Evolutionary conservation across 2,797 vertebrate genomes (phyloP), one percentile per base, ranked within the genome.

Genomic region (Neosalanx taihuensis): DNA sequence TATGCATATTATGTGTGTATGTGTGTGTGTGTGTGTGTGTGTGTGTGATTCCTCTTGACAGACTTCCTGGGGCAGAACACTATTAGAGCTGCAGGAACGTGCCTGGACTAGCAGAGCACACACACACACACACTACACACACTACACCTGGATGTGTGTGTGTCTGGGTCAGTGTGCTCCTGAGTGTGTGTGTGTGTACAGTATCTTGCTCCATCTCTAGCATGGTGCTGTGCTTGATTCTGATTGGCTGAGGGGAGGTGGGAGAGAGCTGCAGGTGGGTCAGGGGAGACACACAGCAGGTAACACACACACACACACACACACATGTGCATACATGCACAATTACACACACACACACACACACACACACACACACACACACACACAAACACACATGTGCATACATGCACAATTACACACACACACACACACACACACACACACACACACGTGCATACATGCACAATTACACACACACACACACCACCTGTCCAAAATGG

Each of bases 181-280:
- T 51, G 10, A 5, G 49, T 68, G 51, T 58, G 20, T 61, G 46
- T 63, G 64, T 53, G n/a, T 65, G 37, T 29, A 56, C 13, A 20
- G 49, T 10, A 57, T 59, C 49, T 51, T 13, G 13, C 33, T 49
- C 49, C 29, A 46, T 72, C 33, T 31, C 60, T 37, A 31, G 26
- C 26, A 56, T 37, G 29, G 31, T 26, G 49, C 20, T 41, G 49
- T 31, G 30, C 63, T 31, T 35, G 31, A 35, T 37, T 72, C 49
- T 66, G 46, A 66, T 66, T 66, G 61, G 61, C 61, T 59, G 69
- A 30, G 29, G 53, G 29, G 13, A 56, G 67, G 73, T 26, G 31
- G 30, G 60, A 7, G 23, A 37, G 53, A 76, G 69, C 56, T n/a
- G n/a, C 57, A 59, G 17, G n/a, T n/a, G 9, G 18, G 12, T 17